These are phyloP conservation scores for Drosophila orosa DNA, from an alignment of 1,140 invertebrate species.

Conservation along the genomic window DNA sequence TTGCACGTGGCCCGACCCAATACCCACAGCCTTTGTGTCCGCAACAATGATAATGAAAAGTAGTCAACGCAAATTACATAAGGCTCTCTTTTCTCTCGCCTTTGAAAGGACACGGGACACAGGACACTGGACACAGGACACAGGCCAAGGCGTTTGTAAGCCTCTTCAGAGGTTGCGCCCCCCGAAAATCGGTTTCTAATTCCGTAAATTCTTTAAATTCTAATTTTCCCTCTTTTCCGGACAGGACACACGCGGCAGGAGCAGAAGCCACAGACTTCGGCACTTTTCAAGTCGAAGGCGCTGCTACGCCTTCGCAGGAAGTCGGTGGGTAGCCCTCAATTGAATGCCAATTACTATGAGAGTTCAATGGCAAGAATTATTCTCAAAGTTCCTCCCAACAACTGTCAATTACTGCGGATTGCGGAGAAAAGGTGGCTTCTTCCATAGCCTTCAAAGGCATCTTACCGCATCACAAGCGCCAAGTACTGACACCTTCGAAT, in stretches of 20 bases:
- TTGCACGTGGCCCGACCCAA: conserved; percentile 60
- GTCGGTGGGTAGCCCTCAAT: conserved; percentile 60
- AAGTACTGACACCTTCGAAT: not conserved
- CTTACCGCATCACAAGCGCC: conserved; percentile 1
- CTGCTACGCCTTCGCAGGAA: conserved; percentile 57
- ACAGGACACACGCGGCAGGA: conserved; percentile 61
- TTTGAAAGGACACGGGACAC: conserved; percentile 5
- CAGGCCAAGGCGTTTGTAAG: conserved; percentile 67
- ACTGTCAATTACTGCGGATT: conserved; percentile 1
- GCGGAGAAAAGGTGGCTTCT: not conserved
- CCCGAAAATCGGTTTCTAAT: conserved; percentile 64
- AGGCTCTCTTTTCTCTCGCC: conserved; percentile 30
- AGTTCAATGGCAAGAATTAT: not conserved
- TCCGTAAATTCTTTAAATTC: conserved; percentile 12
- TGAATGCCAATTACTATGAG: conserved; percentile 16
- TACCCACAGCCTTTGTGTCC: conserved; percentile 50
- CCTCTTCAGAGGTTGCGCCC: conserved; percentile 79
- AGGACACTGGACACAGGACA: no score
- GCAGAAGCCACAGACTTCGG: conserved; percentile 65
- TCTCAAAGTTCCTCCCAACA: not conserved
- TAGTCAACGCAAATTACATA: conserved; percentile 77
- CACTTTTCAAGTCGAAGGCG: conserved; percentile 61
- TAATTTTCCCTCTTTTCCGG: conserved; percentile 2
- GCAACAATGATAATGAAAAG: conserved; percentile 64
- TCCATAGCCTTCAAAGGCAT: conserved; percentile 1